Evolutionary conservation across 2,797 vertebrate genomes (phyloP).

Genomic region (Triplophysa bombifrons): DNA sequence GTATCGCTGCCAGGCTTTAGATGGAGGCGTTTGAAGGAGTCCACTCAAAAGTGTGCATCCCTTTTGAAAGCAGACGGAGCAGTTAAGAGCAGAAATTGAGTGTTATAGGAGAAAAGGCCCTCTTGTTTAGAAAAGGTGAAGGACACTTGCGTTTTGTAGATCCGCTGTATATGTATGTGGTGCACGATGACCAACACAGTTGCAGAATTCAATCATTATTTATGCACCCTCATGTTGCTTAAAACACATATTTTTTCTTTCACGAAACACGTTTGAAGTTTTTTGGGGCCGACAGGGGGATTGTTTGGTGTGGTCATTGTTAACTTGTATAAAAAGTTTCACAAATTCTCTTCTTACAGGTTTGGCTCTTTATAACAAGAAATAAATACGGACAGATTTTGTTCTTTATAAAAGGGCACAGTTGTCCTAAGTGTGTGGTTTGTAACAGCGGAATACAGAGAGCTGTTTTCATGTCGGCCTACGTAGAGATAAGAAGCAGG

Average conservation of each 20-base stretch:
- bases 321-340: no score
- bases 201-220: not conserved
- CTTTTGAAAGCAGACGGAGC: conserved; percentile 25
- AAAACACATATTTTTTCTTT: not conserved
- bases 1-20: conserved; percentile 78
- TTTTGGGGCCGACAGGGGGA: no score
- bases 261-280: no score
- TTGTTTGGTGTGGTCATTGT: no score
- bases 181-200: not conserved
- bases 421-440: conserved; percentile 59
- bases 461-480: conserved; percentile 62
- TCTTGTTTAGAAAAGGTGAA: conserved; percentile 55
- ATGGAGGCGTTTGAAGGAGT: conserved; percentile 80
- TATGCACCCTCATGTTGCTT: not conserved
- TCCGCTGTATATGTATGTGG: not conserved
- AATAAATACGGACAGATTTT: not conserved
- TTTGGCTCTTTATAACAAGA: not conserved
- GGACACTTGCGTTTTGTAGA: conserved; percentile 35
- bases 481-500: conserved; percentile 71
- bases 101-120: conserved; percentile 76
- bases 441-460: conserved; percentile 66
- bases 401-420: not conserved
- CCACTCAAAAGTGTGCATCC: conserved; percentile 73
- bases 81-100: conserved; percentile 49
- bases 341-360: not conserved